Evolutionary conservation across 2,888 invertebrate genomes (phyloP).

Genomic region (Julus scandinavius): DNA sequence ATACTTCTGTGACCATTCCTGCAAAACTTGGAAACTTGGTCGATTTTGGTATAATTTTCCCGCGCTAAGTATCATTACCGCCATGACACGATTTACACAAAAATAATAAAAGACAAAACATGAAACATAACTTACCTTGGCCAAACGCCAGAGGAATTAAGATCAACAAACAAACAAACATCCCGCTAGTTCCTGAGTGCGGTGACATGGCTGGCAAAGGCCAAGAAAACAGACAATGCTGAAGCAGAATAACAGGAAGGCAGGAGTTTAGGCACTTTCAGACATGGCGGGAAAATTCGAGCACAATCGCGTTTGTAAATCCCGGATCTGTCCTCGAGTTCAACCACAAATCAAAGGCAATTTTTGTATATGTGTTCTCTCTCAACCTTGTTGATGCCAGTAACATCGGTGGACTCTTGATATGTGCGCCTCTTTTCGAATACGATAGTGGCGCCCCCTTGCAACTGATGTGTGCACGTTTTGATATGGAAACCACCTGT

Average conservation of each 20-base stretch:
- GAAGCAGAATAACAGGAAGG: too few species aligned
- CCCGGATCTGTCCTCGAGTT: neutral
- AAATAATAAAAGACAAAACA: neutral
- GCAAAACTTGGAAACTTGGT: too few species aligned
- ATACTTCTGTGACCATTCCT: too few species aligned
- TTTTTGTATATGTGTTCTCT: neutral
- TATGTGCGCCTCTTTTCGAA: too few species aligned
- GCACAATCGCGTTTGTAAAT: neutral
- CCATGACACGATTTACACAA: neutral
- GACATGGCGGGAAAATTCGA: constrained; percentile 6
- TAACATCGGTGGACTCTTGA: neutral
- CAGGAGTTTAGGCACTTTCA: neutral
- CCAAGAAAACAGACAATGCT: neutral
- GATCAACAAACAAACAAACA: neutral
- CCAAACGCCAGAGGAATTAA: neutral
- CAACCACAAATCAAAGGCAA: neutral
- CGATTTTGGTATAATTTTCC: too few species aligned
- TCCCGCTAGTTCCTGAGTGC: constrained; percentile 19
- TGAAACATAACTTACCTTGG: neutral
- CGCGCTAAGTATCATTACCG: too few species aligned
- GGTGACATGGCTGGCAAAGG: neutral
- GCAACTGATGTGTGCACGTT: neutral
- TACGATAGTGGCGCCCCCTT: neutral
- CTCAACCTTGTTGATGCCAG: too few species aligned
- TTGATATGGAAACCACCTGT: neutral